Evolutionary conservation across 2,113 vertebrate species (phyloP).

Genomic region (Verasper variegatus): DNA sequence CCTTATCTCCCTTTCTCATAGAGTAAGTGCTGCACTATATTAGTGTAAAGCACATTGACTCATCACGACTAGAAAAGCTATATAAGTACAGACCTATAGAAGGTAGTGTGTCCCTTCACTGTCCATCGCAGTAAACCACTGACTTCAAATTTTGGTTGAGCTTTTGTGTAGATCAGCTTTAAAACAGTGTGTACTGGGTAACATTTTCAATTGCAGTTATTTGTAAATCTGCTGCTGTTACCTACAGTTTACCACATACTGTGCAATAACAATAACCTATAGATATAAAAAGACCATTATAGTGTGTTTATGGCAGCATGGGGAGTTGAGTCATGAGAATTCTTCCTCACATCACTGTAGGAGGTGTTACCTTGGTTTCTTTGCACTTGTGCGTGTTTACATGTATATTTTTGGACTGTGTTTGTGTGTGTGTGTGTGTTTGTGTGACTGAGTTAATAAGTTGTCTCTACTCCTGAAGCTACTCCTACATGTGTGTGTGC

Average conservation of each 20-base stretch:
- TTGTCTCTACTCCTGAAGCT: too few relatives aligned
- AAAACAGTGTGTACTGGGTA: neutral
- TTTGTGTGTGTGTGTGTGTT: neutral
- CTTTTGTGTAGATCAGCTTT: neutral
- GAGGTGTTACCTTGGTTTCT: constrained; percentile 1
- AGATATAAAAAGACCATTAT: neutral
- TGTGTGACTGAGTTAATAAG: neutral
- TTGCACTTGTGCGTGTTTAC: neutral
- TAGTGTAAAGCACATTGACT: too few relatives aligned
- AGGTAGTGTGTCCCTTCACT: too few relatives aligned
- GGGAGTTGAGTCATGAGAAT: neutral
- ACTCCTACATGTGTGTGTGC: too few relatives aligned
- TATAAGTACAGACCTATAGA: too few relatives aligned
- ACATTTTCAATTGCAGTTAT: neutral
- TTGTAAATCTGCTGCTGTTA: neutral
- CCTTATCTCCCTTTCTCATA: too few relatives aligned
- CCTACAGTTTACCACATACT: neutral
- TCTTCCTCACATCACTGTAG: constrained; percentile 6
- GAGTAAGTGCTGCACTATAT: too few relatives aligned
- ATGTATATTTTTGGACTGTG: neutral
- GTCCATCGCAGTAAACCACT: too few relatives aligned
- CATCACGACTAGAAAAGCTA: too few relatives aligned
- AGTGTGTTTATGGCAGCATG: constrained; percentile 4
- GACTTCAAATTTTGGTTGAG: neutral
- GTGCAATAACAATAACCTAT: neutral